phyloP scores from a whole-genome alignment of 2,888 invertebrate species.

The Mythimna vitellina region DNA sequence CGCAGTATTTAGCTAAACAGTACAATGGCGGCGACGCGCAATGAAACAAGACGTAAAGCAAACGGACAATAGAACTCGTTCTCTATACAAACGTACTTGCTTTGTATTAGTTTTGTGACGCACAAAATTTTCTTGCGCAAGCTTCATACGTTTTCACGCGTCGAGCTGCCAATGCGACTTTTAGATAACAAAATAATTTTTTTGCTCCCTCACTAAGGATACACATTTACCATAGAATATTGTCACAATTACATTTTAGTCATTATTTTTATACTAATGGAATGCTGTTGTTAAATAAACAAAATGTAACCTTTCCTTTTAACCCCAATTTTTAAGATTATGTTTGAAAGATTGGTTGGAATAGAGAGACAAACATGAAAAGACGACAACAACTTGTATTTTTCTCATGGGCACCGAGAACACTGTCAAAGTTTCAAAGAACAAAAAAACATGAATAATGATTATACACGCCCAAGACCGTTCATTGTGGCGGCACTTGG shows the following conservation, averaged over 20 bases:
- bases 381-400: not conserved
- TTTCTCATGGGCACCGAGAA: not conserved
- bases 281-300: not conserved
- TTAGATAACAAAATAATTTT: not conserved
- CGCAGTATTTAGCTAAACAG: not conserved
- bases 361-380: not conserved
- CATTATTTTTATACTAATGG: conserved; percentile 26
- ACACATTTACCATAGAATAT: conserved; percentile 46
- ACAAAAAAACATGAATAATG: conserved; percentile 3
- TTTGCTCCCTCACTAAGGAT: conserved; percentile 1
- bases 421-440: conserved; percentile 4
- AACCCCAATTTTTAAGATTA: not conserved
- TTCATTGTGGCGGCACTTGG: too few relatives aligned
- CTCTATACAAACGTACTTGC: not conserved
- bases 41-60: not conserved
- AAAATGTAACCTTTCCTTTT: not conserved
- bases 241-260: conserved; percentile 47
- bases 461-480: too few relatives aligned
- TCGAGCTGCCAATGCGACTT: not conserved
- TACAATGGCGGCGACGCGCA: not conserved
- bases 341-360: not conserved
- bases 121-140: not conserved
- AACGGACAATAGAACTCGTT: not conserved
- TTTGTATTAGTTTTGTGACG: not conserved
- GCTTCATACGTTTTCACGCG: not conserved